These are phyloP conservation scores for Malurus elegans DNA, from an alignment of 2,113 vertebrate genomes.

Conservation along the genomic window DNA sequence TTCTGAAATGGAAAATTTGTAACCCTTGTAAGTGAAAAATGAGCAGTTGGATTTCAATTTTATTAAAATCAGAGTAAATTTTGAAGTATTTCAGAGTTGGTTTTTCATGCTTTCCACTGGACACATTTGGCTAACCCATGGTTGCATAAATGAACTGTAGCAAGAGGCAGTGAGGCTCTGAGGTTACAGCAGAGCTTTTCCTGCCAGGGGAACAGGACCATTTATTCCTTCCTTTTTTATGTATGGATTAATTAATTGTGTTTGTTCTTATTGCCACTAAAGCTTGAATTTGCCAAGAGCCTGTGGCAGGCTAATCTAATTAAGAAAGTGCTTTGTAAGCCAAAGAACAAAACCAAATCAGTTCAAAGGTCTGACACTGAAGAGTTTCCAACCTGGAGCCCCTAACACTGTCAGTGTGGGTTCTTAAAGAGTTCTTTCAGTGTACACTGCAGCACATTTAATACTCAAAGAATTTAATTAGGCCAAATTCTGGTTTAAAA, in stretches of 20 bases:
- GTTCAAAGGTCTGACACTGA: slow-evolving; percentile 5
- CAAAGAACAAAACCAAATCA: slow-evolving; percentile 22
- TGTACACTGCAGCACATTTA: neutral
- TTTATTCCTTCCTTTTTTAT: neutral
- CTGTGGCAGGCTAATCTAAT: slow-evolving; percentile 42
- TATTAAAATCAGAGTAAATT: neutral
- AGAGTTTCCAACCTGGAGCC: neutral
- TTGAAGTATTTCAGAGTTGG: neutral
- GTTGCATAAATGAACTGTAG: neutral
- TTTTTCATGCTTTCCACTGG: neutral
- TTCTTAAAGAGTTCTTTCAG: neutral
- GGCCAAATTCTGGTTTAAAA: neutral
- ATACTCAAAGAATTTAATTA: neutral
- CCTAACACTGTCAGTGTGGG: neutral
- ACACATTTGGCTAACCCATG: neutral
- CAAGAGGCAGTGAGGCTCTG: neutral
- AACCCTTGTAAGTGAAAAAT: neutral
- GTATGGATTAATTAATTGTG: slow-evolving; percentile 47
- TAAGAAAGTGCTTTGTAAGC: slow-evolving; percentile 49
- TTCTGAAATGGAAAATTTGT: neutral
- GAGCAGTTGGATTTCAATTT: neutral
- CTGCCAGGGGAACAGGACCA: neutral
- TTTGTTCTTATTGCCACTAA: slow-evolving; percentile 32
- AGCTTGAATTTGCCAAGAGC: neutral
- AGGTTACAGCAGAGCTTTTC: neutral